These are phyloP conservation scores for Trissolcus brochymenae DNA, from an alignment of 2,888 invertebrate genomes.

Conservation along the genomic window DNA sequence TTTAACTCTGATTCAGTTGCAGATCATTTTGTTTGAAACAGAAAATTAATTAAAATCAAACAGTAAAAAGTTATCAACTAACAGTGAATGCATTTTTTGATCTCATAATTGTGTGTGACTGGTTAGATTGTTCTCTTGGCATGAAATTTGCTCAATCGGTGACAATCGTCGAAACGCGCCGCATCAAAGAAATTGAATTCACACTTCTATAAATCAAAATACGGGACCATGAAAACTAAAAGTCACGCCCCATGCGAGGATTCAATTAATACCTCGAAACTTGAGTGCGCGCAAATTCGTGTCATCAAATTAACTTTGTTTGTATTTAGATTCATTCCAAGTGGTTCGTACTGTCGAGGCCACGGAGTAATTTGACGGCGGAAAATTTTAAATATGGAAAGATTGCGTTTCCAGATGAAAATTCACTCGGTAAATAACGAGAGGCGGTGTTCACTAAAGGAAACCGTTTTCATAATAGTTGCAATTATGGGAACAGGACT, in stretches of 20 bases:
- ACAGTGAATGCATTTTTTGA: too few relatives aligned
- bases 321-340: slow-evolving; percentile 26
- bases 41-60: too few relatives aligned
- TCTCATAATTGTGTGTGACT: too few relatives aligned
- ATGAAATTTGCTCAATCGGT: slow-evolving; percentile 8
- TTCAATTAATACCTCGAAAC: slow-evolving; percentile 19
- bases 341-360: slow-evolving; percentile 10
- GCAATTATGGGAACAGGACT: neutral
- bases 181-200: slow-evolving; percentile 11
- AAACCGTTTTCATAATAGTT: slow-evolving; percentile 1
- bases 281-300: neutral
- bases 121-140: too few relatives aligned
- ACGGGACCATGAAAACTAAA: neutral
- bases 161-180: slow-evolving; percentile 14
- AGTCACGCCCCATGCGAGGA: slow-evolving; percentile 10
- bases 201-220: slow-evolving; percentile 12
- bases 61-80: too few relatives aligned
- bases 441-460: neutral
- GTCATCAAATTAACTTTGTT: slow-evolving; percentile 26
- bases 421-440: slow-evolving; percentile 4
- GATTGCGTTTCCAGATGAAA: slow-evolving; percentile 7
- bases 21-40: too few relatives aligned
- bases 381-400: slow-evolving; percentile 6
- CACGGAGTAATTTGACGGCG: slow-evolving; percentile 3
- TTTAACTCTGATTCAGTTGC: too few relatives aligned